phyloP scores from a whole-genome alignment of 2,888 invertebrate species.

The Tetanocera ferruginea region DNA sequence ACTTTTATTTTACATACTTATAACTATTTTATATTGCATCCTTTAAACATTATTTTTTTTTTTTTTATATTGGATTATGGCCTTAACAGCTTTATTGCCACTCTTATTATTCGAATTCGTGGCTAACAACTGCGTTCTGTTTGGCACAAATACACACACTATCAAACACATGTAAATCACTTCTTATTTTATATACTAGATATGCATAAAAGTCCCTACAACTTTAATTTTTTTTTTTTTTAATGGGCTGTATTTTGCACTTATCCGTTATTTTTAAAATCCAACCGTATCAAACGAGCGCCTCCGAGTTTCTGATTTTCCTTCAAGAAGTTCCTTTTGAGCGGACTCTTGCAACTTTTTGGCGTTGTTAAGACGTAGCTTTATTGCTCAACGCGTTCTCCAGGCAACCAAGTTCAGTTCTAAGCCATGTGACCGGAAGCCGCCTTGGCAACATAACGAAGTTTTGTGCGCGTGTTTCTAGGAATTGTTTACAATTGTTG shows the following conservation, averaged over 20 bases:
- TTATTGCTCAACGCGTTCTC: background rate
- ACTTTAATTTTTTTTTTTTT: conserved; percentile 48
- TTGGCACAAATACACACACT: conserved; percentile 29
- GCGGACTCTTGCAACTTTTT: conserved; percentile 16
- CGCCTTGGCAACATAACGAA: conserved; percentile 65
- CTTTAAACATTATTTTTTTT: background rate
- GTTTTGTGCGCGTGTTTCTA: conserved; percentile 48
- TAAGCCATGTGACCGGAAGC: conserved; percentile 50
- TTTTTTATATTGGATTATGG: conserved; percentile 20
- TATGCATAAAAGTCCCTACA: conserved; percentile 41
- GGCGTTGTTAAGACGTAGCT: conserved; percentile 19
- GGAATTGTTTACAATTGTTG: conserved; percentile 59
- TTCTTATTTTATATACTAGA: conserved; percentile 21
- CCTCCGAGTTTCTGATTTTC: conserved; percentile 67
- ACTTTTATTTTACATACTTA: background rate
- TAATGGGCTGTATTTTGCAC: conserved; percentile 22
- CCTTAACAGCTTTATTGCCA: conserved; percentile 38
- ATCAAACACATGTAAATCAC: conserved; percentile 9
- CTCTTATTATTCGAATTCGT: conserved; percentile 34
- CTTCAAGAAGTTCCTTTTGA: conserved; percentile 19
- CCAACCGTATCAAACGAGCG: conserved; percentile 66
- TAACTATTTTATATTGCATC: too few relatives aligned
- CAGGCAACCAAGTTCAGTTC: conserved; percentile 42
- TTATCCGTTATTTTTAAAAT: conserved; percentile 48
- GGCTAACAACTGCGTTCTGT: conserved; percentile 53